Evolutionary conservation across 2,113 vertebrate species (phyloP).

Genomic region (Hippopotamus amphibius): DNA sequence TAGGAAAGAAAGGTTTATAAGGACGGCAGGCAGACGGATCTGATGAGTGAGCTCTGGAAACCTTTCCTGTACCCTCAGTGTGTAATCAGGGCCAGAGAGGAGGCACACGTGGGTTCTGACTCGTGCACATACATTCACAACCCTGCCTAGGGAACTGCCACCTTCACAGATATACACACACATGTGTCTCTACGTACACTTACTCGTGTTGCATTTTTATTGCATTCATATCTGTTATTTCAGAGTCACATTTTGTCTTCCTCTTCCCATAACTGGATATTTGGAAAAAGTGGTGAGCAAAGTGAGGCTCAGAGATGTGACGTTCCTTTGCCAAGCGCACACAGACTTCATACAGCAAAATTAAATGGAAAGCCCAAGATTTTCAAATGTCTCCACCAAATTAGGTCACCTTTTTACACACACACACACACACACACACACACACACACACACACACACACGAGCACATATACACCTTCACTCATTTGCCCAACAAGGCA

Average conservation of each 20-base stretch:
- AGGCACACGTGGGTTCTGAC: background rate
- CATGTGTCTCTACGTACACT: background rate
- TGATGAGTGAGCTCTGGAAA: background rate
- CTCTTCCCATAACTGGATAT: background rate
- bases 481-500: background rate
- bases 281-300: background rate
- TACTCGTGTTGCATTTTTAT: background rate
- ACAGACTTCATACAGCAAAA: background rate
- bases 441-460: background rate
- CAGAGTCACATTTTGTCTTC: background rate
- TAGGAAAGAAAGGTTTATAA: background rate
- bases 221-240: background rate
- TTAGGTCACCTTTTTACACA: background rate
- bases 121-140: background rate
- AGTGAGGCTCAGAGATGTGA: background rate
- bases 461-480: rapidly evolving
- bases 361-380: background rate
- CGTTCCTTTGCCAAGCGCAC: background rate
- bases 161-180: rapidly evolving
- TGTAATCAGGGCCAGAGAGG: background rate
- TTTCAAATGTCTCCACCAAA: background rate
- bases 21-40: background rate
- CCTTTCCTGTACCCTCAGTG: background rate
- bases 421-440: too few relatives aligned
- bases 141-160: background rate